A percentile compares a stretch with the other conserved stretches of the same genome.
These are phyloP conservation scores for Xiphophorus birchmanni DNA, from an alignment of 2,797 vertebrate species.

Conservation along the genomic window DNA sequence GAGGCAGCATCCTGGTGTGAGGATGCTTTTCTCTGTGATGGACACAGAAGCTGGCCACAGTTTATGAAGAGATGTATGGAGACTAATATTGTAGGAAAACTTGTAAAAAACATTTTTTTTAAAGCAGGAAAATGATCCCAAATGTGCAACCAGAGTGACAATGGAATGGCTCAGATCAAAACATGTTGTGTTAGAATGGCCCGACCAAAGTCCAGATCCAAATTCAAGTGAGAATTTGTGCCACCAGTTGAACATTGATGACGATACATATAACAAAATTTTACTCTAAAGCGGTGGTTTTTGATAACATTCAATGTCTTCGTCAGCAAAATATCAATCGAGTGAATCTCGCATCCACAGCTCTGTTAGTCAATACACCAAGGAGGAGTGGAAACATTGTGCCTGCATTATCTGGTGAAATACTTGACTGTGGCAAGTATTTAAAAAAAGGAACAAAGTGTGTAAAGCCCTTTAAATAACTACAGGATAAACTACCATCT, in stretches of 20 bases:
- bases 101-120: not conserved
- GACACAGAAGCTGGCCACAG: not conserved
- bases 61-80: not conserved
- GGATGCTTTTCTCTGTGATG: not conserved
- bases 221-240: not conserved
- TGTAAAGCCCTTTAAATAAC: slow-evolving; percentile 30
- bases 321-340: slow-evolving; percentile 44
- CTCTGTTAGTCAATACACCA: slow-evolving; percentile 57
- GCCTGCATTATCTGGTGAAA: slow-evolving; percentile 55
- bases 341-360: slow-evolving; percentile 53
- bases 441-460: slow-evolving; percentile 39
- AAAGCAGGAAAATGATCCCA: not conserved
- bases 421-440: slow-evolving; percentile 55
- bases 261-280: no score
- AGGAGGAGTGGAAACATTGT: slow-evolving; percentile 43
- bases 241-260: not conserved
- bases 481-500: slow-evolving; percentile 23
- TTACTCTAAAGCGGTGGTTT: slow-evolving; percentile 4
- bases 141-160: not conserved
- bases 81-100: not conserved
- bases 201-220: not conserved
- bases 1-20: not conserved
- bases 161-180: not conserved
- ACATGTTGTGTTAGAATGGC: not conserved
- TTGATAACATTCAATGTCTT: slow-evolving; percentile 46